These are phyloP conservation scores for Atopsyche davidsoni DNA, from an alignment of 1,140 invertebrate species.

Conservation along the genomic window DNA sequence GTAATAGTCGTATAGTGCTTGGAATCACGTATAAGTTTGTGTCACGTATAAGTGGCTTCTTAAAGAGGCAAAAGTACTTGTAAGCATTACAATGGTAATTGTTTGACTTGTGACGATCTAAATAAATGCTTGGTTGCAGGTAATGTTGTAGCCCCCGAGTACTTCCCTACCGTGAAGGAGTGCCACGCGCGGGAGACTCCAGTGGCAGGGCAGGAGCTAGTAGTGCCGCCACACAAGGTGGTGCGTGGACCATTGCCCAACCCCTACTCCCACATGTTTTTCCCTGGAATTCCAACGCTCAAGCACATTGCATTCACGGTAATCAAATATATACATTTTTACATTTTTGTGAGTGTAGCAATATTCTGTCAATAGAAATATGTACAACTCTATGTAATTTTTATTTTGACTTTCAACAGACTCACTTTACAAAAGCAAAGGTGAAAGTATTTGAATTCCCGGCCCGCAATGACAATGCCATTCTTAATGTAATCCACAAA, in stretches of 20 bases:
- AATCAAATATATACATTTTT: conserved; percentile 27
- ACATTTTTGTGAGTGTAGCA: not conserved
- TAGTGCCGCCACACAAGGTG: conserved; percentile 55
- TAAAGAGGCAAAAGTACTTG: no score
- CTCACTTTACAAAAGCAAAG: conserved; percentile 59
- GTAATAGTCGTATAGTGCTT: no score
- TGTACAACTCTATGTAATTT: not conserved
- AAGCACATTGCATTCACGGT: conserved; percentile 75
- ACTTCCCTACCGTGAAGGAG: conserved; percentile 58
- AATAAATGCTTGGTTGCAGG: conserved; percentile 33
- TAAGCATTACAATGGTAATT: conserved; percentile 24
- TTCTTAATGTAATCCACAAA: conserved; percentile 57
- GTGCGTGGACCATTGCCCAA: conserved; percentile 69
- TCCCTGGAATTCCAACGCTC: conserved; percentile 87
- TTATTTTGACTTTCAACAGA: conserved; percentile 42
- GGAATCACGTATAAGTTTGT: no score
- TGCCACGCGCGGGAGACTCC: conserved; percentile 52
- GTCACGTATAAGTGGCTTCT: no score
- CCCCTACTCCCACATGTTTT: conserved; percentile 64
- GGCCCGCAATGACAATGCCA: conserved; percentile 75
- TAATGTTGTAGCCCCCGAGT: conserved; percentile 48
- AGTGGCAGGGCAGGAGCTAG: conserved; percentile 54
- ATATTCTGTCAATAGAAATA: not conserved
- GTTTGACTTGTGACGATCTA: not conserved
- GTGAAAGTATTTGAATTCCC: conserved; percentile 84